A percentile compares a stretch with the other conserved stretches of the same genome.
phyloP scores from a whole-genome alignment of 2,888 invertebrate species.

The Aleiodes testaceus region DNA sequence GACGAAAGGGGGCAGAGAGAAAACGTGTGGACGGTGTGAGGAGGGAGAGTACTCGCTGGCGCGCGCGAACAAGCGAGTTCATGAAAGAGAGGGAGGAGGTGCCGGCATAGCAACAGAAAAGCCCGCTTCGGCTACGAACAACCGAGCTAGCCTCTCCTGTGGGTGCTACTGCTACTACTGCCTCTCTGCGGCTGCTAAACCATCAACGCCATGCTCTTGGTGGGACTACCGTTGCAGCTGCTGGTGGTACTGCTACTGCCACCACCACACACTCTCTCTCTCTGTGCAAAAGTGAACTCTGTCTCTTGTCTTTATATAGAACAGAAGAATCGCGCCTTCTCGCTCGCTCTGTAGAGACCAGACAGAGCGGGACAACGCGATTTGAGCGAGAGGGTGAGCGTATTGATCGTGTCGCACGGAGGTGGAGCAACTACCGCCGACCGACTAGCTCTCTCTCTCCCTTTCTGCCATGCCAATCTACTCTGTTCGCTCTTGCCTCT shows the following conservation, averaged over 20 bases:
- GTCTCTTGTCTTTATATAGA: conserved; percentile 40
- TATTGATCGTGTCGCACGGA: conserved; percentile 72
- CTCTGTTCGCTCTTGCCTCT: not conserved
- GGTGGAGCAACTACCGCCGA: conserved; percentile 68
- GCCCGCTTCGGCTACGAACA: conserved; percentile 67
- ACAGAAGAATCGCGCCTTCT: conserved; percentile 38
- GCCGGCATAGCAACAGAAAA: conserved; percentile 72
- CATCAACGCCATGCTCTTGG: conserved; percentile 19
- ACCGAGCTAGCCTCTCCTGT: conserved; percentile 54
- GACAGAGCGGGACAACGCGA: conserved; percentile 50
- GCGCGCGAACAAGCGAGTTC: conserved; percentile 31
- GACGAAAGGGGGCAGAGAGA: too few relatives aligned
- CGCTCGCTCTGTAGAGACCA: not conserved
- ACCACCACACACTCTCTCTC: not conserved
- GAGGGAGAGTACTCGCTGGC: conserved; percentile 44
- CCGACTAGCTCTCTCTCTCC: conserved; percentile 52
- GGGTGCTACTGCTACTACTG: conserved; percentile 42
- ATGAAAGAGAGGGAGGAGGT: conserved; percentile 55
- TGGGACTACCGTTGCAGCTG: not conserved
- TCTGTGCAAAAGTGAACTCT: conserved; percentile 31
- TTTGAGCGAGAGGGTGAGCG: conserved; percentile 63
- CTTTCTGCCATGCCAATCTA: conserved; percentile 17
- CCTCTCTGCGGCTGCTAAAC: conserved; percentile 37
- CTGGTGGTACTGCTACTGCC: not conserved
- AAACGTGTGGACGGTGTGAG: conserved; percentile 43